Base-by-base conservation (phyloP, 92 coral and sea anemone species). In the Epizoanthus ramosus region DNA sequence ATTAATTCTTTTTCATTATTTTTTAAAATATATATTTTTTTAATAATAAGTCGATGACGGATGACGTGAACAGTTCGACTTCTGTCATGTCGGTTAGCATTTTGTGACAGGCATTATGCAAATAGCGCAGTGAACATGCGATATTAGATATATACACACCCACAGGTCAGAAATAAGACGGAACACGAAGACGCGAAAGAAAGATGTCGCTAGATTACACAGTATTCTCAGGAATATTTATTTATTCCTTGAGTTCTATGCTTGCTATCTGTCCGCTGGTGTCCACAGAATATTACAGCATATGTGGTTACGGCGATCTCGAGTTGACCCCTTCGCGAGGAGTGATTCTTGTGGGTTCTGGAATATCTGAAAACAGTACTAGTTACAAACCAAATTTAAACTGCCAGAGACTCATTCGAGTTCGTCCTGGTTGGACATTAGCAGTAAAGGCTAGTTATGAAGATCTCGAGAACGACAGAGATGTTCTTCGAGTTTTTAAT, bases 301-400 rank as follows among this genome's bases (percentile, higher is more conserved):
- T 77, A 10, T 77, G 82, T 77, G 68, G 82, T 6, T 61, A 41
- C 39, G 63, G 82, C 82, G 45, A n/a, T 14, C 37, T 77, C 14
- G 82, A 77, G 37, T 16, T 77, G 15, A 21, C 6, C 24, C 71
- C 71, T 61, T 77, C 71, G 35, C 22, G 71, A 23, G 82, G 71
- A 39, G 69, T 77, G 13, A 61, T 77, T 13, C 68, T 77, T 61
- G 82, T 77, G 23, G 82, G 82, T 8, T 60, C 82, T 59, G 82
- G 71, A 60, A 69, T 39, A 22, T 13, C 35, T 6, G 82, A 77
- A 59, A 77, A 60, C 82, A 77, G 45, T 12, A 77, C 82, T 14
- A 59, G 82, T 23, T 77, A 77, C 39, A 77, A 77, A 15, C 58
- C 82, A 43, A 77, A 77, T 61, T 35, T 77, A 31, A 39, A 23